These are phyloP conservation scores for Motacilla alba DNA, from an alignment of 2,113 vertebrate species.

Conservation along the genomic window DNA sequence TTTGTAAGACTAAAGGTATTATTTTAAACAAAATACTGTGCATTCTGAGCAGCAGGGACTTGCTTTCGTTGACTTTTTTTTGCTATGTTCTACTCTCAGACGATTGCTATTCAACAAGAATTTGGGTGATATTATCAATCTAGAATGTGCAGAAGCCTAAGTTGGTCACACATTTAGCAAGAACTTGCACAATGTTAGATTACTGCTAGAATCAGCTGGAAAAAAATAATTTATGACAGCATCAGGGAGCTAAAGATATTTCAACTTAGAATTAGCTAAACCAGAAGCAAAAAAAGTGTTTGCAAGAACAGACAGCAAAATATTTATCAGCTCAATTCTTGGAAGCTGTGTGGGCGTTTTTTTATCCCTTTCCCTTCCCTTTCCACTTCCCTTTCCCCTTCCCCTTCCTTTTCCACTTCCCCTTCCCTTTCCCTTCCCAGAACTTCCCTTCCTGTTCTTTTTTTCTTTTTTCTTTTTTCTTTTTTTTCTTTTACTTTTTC, in stretches of 20 bases:
- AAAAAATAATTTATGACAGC: not conserved
- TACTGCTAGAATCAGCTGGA: not conserved
- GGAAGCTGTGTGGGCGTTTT: accelerated
- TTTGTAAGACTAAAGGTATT: not conserved
- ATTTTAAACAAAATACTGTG: not conserved
- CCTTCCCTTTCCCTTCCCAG: not conserved
- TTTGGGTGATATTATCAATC: not conserved
- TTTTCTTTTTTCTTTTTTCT: no score
- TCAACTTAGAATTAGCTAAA: not conserved
- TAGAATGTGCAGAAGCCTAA: not conserved
- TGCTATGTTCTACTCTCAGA: not conserved
- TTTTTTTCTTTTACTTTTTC: no score
- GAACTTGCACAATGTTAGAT: not conserved
- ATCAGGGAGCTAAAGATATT: not conserved
- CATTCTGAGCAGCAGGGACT: not conserved
- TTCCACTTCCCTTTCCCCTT: not conserved
- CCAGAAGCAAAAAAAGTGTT: not conserved
- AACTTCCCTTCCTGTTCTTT: no score
- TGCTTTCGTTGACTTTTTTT: not conserved
- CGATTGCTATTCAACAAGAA: not conserved
- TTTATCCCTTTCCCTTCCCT: not conserved
- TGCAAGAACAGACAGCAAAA: not conserved
- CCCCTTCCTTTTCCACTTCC: no score
- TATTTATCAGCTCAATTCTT: not conserved
- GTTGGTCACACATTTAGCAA: not conserved